phyloP scores from a whole-genome alignment of 1,140 invertebrate species.

The Sinonovacula constricta region DNA sequence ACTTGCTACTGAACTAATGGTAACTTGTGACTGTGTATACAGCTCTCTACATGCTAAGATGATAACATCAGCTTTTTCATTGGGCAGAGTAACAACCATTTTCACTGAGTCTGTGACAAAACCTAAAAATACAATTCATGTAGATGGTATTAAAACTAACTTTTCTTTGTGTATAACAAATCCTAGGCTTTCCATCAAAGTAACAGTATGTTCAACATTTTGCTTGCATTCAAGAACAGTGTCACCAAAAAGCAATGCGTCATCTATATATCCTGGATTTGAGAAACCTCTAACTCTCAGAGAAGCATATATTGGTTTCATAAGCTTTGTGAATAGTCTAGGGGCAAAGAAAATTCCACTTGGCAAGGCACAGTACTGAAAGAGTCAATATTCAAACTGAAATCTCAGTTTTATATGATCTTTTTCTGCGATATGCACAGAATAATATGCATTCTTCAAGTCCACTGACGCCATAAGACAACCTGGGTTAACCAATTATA shows the following conservation, averaged over 20 bases:
- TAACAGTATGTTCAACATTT: neutral
- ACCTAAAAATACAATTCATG: neutral
- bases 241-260: neutral
- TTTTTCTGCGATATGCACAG: slow-evolving; percentile 13
- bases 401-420: slow-evolving; percentile 31
- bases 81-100: slow-evolving; percentile 2
- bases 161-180: slow-evolving; percentile 4
- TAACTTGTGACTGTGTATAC: neutral
- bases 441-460: slow-evolving; percentile 13
- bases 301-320: slow-evolving; percentile 21
- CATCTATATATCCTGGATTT: slow-evolving; percentile 12
- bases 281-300: neutral
- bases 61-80: neutral
- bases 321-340: slow-evolving; percentile 10
- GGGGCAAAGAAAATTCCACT: neutral
- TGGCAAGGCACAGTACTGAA: neutral
- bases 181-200: neutral
- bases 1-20: neutral
- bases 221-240: neutral
- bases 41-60: neutral
- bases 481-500: slow-evolving; percentile 30
- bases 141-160: slow-evolving; percentile 6
- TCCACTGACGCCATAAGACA: slow-evolving; percentile 20
- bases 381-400: neutral
- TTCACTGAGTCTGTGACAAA: neutral